Conservation (phyloP, 2,113 vertebrate species). For the Opisthocomus hoazin region DNA sequence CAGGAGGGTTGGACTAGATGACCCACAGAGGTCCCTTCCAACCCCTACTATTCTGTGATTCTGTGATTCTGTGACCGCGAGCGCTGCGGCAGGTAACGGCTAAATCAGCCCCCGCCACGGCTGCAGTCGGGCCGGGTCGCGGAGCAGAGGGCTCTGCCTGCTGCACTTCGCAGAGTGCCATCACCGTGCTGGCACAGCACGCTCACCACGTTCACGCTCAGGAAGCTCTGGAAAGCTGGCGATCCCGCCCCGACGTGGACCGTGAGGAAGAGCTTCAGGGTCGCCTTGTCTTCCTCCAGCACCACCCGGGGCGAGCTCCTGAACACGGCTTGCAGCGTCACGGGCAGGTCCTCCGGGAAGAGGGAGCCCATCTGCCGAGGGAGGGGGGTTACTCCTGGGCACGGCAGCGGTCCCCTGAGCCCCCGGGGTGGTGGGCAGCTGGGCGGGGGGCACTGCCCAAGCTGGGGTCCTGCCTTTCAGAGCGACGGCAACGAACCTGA, state of each 20-base stretch:
- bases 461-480: accelerated
- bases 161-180: no score
- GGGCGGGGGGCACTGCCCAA: accelerated
- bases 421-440: accelerated
- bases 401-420: accelerated
- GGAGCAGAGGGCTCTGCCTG: no score
- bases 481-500: background rate
- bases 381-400: background rate
- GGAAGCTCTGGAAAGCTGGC: background rate
- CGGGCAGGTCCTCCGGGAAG: conserved; percentile 10
- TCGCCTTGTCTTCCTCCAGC: conserved; percentile 32
- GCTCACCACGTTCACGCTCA: background rate
- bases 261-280: conserved; percentile 34
- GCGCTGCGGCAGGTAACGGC: accelerated
- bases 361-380: background rate
- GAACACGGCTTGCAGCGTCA: background rate
- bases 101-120: accelerated
- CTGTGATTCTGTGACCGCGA: no score
- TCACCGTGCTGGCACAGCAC: accelerated
- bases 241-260: background rate
- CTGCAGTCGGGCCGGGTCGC: background rate
- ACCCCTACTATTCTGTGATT: no score
- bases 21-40: no score
- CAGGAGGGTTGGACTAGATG: no score
- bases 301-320: background rate